A percentile compares a stretch with the other conserved stretches of the same genome.
Evolutionary conservation across 2,888 invertebrate genomes (phyloP).

Genomic region (Agrotis clavis): DNA sequence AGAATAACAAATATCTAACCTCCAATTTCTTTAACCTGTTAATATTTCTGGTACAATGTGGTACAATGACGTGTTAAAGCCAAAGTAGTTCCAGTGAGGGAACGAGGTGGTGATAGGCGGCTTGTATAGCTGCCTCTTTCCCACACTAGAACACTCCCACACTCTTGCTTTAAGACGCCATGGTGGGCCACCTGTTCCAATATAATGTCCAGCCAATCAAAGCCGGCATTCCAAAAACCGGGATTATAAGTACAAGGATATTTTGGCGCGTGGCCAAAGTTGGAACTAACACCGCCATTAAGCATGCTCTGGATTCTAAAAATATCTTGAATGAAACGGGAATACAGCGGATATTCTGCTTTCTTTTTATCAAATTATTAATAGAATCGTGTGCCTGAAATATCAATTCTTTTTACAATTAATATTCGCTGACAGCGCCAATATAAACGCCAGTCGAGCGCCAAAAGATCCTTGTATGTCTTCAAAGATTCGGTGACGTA

Average conservation of each 20-base stretch:
- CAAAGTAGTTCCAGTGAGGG: too few species aligned
- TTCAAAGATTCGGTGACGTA: conserved; percentile 22
- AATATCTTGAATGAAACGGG: too few species aligned
- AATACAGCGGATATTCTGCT: too few species aligned
- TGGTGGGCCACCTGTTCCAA: too few species aligned
- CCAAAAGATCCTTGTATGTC: conserved; percentile 5
- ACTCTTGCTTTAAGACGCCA: too few species aligned
- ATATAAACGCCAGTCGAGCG: not conserved
- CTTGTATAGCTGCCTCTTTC: too few species aligned
- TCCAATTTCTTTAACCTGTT: conserved; percentile 1
- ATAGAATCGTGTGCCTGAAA: too few species aligned
- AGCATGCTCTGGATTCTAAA: not conserved
- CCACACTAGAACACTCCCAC: too few species aligned
- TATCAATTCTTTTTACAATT: too few species aligned
- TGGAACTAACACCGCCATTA: not conserved
- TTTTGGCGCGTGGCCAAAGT: not conserved
- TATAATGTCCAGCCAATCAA: not conserved
- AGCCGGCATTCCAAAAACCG: conserved; percentile 18
- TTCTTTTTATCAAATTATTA: too few species aligned
- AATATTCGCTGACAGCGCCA: not conserved
- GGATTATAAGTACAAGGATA: conserved; percentile 2
- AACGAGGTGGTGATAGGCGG: too few species aligned
- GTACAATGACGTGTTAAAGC: too few species aligned
- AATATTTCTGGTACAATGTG: not conserved
- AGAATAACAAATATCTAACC: conserved; percentile 15